Evolutionary conservation across 2,888 invertebrate species (phyloP).

Genomic region (Amiota minor): DNA sequence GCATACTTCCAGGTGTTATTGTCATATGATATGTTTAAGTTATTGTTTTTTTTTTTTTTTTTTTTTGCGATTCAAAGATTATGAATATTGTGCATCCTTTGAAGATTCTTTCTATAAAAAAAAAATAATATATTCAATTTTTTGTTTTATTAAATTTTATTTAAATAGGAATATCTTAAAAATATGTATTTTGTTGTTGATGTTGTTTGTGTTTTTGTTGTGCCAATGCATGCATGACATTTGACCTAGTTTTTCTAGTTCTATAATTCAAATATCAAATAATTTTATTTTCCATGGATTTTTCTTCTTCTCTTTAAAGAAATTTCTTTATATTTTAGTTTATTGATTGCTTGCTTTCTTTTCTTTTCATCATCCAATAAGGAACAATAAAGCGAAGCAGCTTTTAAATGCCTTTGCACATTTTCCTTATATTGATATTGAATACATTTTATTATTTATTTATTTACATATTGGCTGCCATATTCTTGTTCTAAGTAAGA

Average conservation of each 20-base stretch:
- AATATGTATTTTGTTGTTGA: too few relatives aligned
- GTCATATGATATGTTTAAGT: too few relatives aligned
- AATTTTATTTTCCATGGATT: background rate
- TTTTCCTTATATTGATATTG: conserved; percentile 63
- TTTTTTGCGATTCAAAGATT: too few relatives aligned
- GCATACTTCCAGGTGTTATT: too few relatives aligned
- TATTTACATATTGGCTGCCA: conserved; percentile 60
- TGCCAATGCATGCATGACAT: background rate
- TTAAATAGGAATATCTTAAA: too few relatives aligned
- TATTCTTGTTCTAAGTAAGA: conserved; percentile 33
- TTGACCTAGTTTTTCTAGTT: background rate
- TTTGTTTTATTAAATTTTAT: too few relatives aligned
- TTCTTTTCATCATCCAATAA: conserved; percentile 33
- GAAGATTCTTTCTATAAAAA: too few relatives aligned
- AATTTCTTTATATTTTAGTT: background rate
- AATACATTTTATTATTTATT: conserved; percentile 63
- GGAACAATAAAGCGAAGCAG: conserved; percentile 19
- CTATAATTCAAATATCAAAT: background rate
- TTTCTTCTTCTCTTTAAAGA: too few relatives aligned
- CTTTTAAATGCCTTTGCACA: conserved; percentile 25
- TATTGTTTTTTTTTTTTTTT: too few relatives aligned
- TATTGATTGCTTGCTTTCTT: conserved; percentile 30
- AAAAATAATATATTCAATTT: too few relatives aligned
- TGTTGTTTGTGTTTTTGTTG: too few relatives aligned
- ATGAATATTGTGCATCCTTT: too few relatives aligned